These are phyloP conservation scores for Amorpha juglandis DNA, from an alignment of 2,888 invertebrate species.

Conservation along the genomic window DNA sequence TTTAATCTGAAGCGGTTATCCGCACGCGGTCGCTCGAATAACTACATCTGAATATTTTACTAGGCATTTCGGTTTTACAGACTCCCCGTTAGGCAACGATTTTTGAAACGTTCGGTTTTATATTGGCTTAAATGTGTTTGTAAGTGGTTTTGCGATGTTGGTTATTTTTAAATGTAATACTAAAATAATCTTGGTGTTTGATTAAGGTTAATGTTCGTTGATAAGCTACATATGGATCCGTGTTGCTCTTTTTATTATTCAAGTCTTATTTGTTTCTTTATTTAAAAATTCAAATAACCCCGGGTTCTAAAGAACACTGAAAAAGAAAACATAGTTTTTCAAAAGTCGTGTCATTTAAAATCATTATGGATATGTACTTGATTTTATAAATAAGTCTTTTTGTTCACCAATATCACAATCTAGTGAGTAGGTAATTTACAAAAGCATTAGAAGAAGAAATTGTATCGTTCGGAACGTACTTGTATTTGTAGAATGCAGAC, in stretches of 20 bases:
- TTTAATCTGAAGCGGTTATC: slow-evolving; percentile 73
- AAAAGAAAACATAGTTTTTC: too few species aligned
- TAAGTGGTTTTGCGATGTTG: neutral
- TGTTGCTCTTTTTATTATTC: neutral
- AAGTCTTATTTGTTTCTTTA: neutral
- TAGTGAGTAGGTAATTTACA: neutral
- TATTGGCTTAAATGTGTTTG: slow-evolving; percentile 7
- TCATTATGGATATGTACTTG: too few species aligned
- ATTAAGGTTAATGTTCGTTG: too few species aligned
- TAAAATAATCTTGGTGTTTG: neutral
- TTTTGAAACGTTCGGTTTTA: slow-evolving; percentile 8
- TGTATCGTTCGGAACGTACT: neutral
- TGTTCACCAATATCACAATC: neutral
- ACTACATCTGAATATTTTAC: slow-evolving; percentile 71
- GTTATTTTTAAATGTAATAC: neutral
- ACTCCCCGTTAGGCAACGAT: slow-evolving; percentile 12
- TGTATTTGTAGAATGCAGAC: neutral
- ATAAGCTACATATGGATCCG: too few species aligned
- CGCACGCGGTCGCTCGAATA: slow-evolving; percentile 60
- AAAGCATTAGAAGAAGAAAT: neutral
- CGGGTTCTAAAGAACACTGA: too few species aligned
- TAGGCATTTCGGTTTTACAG: slow-evolving; percentile 26
- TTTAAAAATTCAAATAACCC: too few species aligned
- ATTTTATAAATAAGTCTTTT: neutral
- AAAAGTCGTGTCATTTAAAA: too few species aligned